Percentiles rank a stretch among this genome's conserved stretches.
phyloP scores from a whole-genome alignment of 2,888 invertebrate genomes.

The Busseola fusca region DNA sequence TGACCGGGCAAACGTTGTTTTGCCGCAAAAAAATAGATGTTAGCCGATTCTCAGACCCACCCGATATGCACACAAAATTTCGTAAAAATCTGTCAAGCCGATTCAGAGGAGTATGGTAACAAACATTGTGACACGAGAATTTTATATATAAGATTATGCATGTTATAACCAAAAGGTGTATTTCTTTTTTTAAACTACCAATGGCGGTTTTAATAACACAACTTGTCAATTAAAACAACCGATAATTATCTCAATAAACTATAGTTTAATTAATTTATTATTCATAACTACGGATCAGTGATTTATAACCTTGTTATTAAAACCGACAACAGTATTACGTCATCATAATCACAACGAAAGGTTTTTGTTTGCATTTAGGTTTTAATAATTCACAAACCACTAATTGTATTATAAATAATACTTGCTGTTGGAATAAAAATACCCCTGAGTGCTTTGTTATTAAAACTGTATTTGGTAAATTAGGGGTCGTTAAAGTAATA shows the following conservation, averaged over 20 bases:
- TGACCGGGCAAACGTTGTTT: too few relatives aligned
- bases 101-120: too few relatives aligned
- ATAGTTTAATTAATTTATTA: conserved; percentile 8
- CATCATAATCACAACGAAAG: neutral
- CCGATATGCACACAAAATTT: too few relatives aligned
- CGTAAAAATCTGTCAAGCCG: too few relatives aligned
- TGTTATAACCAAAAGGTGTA: neutral
- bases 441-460: neutral
- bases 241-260: neutral
- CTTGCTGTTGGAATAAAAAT: neutral
- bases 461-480: neutral
- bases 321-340: neutral
- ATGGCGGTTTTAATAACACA: neutral
- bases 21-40: too few relatives aligned
- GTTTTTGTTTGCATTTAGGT: neutral
- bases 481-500: neutral
- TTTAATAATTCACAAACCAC: conserved; percentile 1
- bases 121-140: too few relatives aligned
- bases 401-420: conserved; percentile 10
- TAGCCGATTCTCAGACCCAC: too few relatives aligned
- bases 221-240: conserved; percentile 9
- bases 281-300: conserved; percentile 13
- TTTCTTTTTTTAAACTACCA: neutral
- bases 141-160: too few relatives aligned
- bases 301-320: conserved; percentile 27